These are phyloP conservation scores for Antidorcas marsupialis DNA, from an alignment of 2,113 vertebrate species.

Conservation along the genomic window DNA sequence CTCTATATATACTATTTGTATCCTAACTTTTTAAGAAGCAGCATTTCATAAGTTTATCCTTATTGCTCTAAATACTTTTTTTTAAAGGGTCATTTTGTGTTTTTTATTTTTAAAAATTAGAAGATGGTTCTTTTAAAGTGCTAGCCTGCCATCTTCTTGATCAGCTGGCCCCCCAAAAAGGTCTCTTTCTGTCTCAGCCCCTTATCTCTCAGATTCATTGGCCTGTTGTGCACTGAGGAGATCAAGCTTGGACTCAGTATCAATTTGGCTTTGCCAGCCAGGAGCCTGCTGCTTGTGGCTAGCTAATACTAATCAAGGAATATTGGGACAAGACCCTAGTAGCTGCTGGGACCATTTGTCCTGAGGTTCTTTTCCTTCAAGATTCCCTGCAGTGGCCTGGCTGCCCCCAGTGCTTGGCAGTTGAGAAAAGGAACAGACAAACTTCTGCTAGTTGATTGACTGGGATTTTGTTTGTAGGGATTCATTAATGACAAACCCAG, in stretches of 20 bases:
- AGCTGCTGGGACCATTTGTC: neutral
- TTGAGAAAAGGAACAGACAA: neutral
- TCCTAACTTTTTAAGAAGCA: neutral
- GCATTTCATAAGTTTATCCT: neutral
- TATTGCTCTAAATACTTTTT: neutral
- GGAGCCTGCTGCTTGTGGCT: neutral
- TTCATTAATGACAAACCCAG: neutral
- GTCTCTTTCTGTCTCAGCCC: neutral
- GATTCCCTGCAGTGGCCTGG: neutral
- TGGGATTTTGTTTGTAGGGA: neutral
- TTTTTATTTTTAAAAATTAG: neutral
- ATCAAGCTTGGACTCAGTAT: neutral
- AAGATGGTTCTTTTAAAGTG: neutral
- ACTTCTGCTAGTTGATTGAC: neutral
- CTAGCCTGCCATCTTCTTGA: neutral
- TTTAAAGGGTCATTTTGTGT: neutral
- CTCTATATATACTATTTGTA: neutral
- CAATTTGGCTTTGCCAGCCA: neutral
- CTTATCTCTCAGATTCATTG: neutral
- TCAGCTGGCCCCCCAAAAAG: neutral
- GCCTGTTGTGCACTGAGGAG: neutral
- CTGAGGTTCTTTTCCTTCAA: neutral
- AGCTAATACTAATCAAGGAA: neutral
- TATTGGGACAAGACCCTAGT: neutral
- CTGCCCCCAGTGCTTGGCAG: neutral